These are phyloP conservation scores for Ferrisia virgata DNA, from an alignment of 2,888 invertebrate genomes.

Conservation along the genomic window DNA sequence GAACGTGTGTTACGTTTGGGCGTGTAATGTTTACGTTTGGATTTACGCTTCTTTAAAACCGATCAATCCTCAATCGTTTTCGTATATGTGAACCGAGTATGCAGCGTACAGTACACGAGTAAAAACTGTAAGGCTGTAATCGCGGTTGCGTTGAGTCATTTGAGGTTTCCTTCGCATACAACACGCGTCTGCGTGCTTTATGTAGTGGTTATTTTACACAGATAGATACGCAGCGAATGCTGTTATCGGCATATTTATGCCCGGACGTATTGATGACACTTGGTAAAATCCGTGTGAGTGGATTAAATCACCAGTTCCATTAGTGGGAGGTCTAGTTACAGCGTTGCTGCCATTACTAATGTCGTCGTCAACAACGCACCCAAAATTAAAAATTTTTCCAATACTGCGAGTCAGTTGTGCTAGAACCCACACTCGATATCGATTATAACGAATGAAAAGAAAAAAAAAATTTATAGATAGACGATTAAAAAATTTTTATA, in stretches of 20 bases:
- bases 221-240: no score
- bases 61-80: neutral
- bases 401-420: neutral
- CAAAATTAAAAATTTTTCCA: neutral
- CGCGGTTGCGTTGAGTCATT: neutral
- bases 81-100: no score
- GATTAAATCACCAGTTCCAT: slow-evolving; percentile 5
- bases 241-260: neutral
- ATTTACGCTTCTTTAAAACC: neutral
- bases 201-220: neutral
- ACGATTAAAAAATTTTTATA: slow-evolving; percentile 29
- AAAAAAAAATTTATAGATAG: neutral
- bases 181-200: neutral
- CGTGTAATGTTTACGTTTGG: neutral
- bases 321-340: neutral
- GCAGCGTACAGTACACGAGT: no score
- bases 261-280: slow-evolving; percentile 6
- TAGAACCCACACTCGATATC: neutral
- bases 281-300: neutral
- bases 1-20: slow-evolving; percentile 1
- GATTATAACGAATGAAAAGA: neutral
- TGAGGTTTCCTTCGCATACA: neutral
- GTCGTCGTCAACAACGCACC: neutral
- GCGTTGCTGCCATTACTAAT: neutral
- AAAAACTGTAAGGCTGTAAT: neutral